Evolutionary conservation across 2,888 invertebrate species (phyloP).

Genomic region (Bombylius discolor): DNA sequence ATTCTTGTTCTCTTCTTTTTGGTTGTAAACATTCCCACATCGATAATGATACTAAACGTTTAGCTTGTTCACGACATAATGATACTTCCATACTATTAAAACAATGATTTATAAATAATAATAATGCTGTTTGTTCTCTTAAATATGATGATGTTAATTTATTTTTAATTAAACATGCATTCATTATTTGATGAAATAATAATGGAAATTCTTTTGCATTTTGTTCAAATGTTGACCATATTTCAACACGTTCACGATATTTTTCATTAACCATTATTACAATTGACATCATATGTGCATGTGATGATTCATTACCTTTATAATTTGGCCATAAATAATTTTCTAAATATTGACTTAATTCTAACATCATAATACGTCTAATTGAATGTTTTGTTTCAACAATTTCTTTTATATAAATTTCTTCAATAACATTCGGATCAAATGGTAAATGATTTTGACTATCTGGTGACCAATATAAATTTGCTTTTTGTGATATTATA

Average conservation of each 20-base stretch:
- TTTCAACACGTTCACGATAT: constrained; percentile 88
- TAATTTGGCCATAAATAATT: constrained; percentile 96
- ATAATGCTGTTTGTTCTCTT: constrained; percentile 72
- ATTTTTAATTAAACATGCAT: constrained; percentile 48
- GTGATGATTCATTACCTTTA: constrained; percentile 54
- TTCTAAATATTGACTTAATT: constrained; percentile 95
- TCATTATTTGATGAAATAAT: constrained; percentile 71
- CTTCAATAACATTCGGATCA: constrained; percentile 68
- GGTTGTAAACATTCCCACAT: constrained; percentile 87
- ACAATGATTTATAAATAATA: constrained; percentile 89
- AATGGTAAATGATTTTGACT: constrained; percentile 60
- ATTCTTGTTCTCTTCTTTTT: constrained; percentile 71
- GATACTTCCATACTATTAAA: constrained; percentile 97
- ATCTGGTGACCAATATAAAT: constrained; percentile 86
- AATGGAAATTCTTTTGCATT: constrained; percentile 62
- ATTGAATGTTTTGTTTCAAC: constrained; percentile 67
- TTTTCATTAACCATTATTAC: constrained; percentile 99
- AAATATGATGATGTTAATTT: constrained; percentile 34
- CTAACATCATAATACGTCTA: constrained; percentile 87
- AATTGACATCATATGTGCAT: constrained; percentile 90
- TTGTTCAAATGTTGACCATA: constrained; percentile 86
- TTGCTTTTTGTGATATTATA: constrained; percentile 79
- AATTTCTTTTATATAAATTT: constrained; percentile 80
- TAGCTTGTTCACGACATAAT: constrained; percentile 82
- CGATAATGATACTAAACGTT: constrained; percentile 77